Conservation (phyloP, 2,113 vertebrate genomes). For the Lophius piscatorius region DNA sequence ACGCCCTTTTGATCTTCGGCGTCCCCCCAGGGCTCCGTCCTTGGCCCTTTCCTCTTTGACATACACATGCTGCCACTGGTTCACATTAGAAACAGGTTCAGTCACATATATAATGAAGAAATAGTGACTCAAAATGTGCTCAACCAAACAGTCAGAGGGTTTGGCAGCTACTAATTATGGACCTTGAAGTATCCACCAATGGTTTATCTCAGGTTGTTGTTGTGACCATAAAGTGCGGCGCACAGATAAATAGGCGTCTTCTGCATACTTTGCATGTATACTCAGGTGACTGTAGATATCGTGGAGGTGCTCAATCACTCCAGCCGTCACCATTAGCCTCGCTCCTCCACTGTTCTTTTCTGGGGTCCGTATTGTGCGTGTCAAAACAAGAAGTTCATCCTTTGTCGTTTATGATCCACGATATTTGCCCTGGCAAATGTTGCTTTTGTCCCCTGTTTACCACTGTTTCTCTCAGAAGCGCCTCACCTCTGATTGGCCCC, state of each 20-base stretch:
- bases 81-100: too few species aligned
- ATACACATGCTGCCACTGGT: too few species aligned
- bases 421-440: conserved; percentile 37
- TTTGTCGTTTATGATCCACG: conserved; percentile 41
- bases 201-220: background rate
- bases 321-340: conserved; percentile 27
- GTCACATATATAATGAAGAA: too few species aligned
- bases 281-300: conserved; percentile 50
- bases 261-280: conserved; percentile 31
- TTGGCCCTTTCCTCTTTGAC: too few species aligned
- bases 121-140: too few species aligned
- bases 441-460: conserved; percentile 42
- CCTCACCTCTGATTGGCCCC: conserved; percentile 51
- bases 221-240: too few species aligned
- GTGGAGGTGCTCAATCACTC: conserved; percentile 40
- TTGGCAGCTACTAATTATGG: too few species aligned
- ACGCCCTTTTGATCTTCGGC: background rate
- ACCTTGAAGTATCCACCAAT: too few species aligned
- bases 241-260: conserved; percentile 9
- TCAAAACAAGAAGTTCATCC: conserved; percentile 66
- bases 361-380: conserved; percentile 44
- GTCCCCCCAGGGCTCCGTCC: too few species aligned
- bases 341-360: conserved; percentile 39
- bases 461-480: conserved; percentile 1
- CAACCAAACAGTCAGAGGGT: background rate